Evolutionary conservation across 2,797 vertebrate genomes (phyloP).

Genomic region (Caiman crocodilus): DNA sequence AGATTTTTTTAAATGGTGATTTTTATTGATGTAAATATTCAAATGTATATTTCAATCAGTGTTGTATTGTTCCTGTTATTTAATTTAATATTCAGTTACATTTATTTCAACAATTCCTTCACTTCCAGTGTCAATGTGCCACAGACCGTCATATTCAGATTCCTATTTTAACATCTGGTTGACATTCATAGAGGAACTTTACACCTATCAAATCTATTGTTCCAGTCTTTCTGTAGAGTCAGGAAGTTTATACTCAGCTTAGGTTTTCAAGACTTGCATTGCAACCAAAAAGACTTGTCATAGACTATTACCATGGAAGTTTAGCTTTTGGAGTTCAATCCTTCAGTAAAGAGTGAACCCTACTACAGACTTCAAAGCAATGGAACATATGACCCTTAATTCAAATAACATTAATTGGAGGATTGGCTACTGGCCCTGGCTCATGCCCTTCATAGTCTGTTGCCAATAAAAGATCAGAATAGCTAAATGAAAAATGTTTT

Average conservation of each 20-base stretch:
- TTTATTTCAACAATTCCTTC: not conserved
- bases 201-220: not conserved
- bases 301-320: not conserved
- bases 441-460: not conserved
- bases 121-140: not conserved
- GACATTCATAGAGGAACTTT: not conserved
- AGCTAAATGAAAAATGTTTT: fast-evolving
- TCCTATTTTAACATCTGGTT: not conserved
- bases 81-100: not conserved
- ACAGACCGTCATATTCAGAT: not conserved
- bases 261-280: not conserved
- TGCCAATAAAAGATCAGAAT: not conserved
- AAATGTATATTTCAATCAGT: not conserved
- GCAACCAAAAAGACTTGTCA: not conserved
- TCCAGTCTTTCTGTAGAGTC: not conserved
- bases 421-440: not conserved
- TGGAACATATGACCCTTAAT: fast-evolving
- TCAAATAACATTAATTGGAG: not conserved
- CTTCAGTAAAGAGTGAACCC: not conserved
- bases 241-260: not conserved
- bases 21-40: not conserved
- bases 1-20: no score
- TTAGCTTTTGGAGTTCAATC: not conserved
- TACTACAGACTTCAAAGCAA: not conserved
- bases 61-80: not conserved